Conservation (phyloP, 2,113 vertebrate genomes). For the Connochaetes taurinus region DNA sequence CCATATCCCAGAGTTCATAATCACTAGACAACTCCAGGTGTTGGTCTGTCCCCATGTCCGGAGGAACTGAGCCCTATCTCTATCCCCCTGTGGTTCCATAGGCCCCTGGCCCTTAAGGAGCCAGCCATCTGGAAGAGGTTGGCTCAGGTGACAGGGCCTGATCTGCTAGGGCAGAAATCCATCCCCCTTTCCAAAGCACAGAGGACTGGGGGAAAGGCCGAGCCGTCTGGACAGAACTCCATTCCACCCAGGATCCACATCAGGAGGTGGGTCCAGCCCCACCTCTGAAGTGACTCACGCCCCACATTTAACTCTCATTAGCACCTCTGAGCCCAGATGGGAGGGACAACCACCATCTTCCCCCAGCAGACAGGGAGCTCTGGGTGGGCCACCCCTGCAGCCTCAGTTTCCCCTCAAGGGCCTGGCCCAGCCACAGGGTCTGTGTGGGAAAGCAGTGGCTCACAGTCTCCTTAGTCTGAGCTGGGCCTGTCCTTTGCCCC, state of each 20-base stretch:
- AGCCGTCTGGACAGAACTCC: background rate
- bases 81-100: background rate
- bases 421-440: slow-evolving; percentile 40
- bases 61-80: background rate
- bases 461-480: background rate
- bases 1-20: background rate
- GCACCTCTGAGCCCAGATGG: slow-evolving; percentile 60
- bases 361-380: slow-evolving; percentile 43
- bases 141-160: background rate
- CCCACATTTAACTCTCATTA: slow-evolving; percentile 73
- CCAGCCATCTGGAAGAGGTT: background rate
- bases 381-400: slow-evolving; percentile 58
- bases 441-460: slow-evolving; percentile 49
- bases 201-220: background rate
- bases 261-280: slow-evolving; percentile 58
- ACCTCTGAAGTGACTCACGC: slow-evolving; percentile 54
- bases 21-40: background rate
- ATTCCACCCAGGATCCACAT: slow-evolving; percentile 39
- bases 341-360: slow-evolving; percentile 59
- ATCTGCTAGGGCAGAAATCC: background rate
- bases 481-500: slow-evolving; percentile 9
- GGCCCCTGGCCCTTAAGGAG: background rate
- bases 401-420: slow-evolving; percentile 70
- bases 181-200: background rate
- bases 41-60: background rate